Evolutionary conservation across 2,113 vertebrate species (phyloP).

Genomic region (Microtus montanus): DNA sequence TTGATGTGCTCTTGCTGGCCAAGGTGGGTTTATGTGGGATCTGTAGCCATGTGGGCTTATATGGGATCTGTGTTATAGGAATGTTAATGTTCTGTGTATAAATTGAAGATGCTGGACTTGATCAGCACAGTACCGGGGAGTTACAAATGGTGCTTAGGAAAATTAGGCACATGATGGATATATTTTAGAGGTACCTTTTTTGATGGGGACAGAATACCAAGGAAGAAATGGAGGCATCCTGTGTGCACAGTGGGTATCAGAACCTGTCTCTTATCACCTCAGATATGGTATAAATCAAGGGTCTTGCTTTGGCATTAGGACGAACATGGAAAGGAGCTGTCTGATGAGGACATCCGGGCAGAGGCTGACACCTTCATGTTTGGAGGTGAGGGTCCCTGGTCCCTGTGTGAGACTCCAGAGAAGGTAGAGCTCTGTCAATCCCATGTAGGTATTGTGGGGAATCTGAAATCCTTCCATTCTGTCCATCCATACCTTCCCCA

Average conservation of each 20-base stretch:
- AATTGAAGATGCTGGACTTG: background rate
- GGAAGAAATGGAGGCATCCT: background rate
- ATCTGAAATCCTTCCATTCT: background rate
- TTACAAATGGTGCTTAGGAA: background rate
- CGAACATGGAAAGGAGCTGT: background rate
- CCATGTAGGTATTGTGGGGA: background rate
- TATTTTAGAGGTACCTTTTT: background rate
- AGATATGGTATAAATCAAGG: background rate
- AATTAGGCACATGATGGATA: background rate
- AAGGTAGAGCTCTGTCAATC: background rate
- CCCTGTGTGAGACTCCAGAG: background rate
- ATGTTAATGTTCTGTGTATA: background rate
- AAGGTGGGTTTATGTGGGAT: conserved; percentile 80
- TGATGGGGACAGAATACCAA: background rate
- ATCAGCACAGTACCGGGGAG: background rate
- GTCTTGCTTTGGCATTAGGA: background rate
- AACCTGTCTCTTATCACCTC: background rate
- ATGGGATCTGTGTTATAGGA: background rate
- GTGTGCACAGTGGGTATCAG: background rate
- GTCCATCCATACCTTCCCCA: background rate
- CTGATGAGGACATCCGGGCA: background rate
- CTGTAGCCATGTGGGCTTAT: conserved; percentile 71
- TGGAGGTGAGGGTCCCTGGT: background rate
- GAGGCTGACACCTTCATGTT: conserved; percentile 10
- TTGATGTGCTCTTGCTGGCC: conserved; percentile 91